These are phyloP conservation scores for Manacus vitellinus DNA, from an alignment of 2,113 vertebrate species.

Conservation along the genomic window DNA sequence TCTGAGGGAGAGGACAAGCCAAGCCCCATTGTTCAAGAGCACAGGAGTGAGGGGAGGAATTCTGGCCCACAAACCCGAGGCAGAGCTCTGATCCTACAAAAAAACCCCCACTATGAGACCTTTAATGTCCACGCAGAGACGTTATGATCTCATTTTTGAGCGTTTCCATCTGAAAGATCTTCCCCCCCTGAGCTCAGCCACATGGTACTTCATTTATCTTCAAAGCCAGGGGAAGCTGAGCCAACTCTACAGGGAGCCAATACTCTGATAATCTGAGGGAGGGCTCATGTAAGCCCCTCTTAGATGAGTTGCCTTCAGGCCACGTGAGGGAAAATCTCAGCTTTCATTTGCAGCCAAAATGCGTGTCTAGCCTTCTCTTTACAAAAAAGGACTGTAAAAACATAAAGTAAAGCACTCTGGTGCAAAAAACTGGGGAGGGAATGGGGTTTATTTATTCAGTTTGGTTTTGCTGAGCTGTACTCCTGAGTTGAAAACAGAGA, in stretches of 20 bases:
- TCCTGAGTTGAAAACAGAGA: neutral
- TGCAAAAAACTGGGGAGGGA: neutral
- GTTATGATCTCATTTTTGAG: slow-evolving; percentile 32
- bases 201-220: slow-evolving; percentile 33
- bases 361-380: neutral
- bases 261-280: neutral
- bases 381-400: neutral
- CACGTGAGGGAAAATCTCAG: neutral
- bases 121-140: neutral
- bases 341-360: slow-evolving; percentile 27
- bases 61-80: neutral
- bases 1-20: neutral
- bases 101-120: neutral
- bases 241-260: slow-evolving; percentile 19
- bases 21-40: neutral
- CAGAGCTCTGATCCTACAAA: slow-evolving; percentile 26
- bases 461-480: neutral
- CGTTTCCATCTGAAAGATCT: neutral
- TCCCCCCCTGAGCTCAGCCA: slow-evolving; percentile 6
- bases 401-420: neutral
- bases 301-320: neutral
- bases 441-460: neutral
- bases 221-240: slow-evolving; percentile 9
- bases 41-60: neutral
- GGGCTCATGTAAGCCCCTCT: neutral